Percentiles rank a stretch among this genome's conserved stretches.
Evolutionary conservation across 35 echinoderm and acorn worm species (phyloP).

Genomic region (Apostichopus japonicus): DNA sequence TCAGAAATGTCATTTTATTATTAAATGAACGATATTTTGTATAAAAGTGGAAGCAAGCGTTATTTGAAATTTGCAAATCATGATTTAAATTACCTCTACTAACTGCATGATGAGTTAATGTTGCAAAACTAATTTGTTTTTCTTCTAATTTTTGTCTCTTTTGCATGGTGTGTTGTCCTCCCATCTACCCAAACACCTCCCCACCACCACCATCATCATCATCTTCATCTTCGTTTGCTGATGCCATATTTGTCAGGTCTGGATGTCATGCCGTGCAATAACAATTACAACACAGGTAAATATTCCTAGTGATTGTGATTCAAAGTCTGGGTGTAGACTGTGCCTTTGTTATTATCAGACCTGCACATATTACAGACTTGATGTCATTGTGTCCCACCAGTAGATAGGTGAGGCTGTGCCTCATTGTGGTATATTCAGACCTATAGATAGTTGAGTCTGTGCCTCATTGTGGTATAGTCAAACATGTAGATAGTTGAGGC

Average conservation of each 20-base stretch:
- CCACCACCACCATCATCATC: background rate
- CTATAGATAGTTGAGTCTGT: too few species aligned
- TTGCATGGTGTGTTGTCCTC: conserved; percentile 31
- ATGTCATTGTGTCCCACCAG: background rate
- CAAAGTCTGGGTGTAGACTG: too few species aligned
- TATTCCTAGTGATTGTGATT: background rate
- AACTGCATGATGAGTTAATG: background rate
- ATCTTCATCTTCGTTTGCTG: background rate
- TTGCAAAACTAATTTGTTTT: background rate
- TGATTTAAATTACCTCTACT: background rate
- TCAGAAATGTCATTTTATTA: too few species aligned
- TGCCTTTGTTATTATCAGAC: too few species aligned
- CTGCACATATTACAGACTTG: too few species aligned
- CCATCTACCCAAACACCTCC: background rate
- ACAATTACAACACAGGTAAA: conserved; percentile 57
- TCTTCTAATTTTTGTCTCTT: conserved; percentile 25
- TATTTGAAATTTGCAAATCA: too few species aligned
- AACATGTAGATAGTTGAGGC: too few species aligned
- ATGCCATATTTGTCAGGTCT: conserved; percentile 41
- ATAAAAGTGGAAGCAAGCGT: too few species aligned
- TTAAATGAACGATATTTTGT: too few species aligned
- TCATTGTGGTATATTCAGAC: too few species aligned
- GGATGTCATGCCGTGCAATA: conserved; percentile 62
- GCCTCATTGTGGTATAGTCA: too few species aligned
- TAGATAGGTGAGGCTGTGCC: background rate